Conservation (phyloP, 2,888 invertebrate species). For the Drosophila buzzatii region DNA sequence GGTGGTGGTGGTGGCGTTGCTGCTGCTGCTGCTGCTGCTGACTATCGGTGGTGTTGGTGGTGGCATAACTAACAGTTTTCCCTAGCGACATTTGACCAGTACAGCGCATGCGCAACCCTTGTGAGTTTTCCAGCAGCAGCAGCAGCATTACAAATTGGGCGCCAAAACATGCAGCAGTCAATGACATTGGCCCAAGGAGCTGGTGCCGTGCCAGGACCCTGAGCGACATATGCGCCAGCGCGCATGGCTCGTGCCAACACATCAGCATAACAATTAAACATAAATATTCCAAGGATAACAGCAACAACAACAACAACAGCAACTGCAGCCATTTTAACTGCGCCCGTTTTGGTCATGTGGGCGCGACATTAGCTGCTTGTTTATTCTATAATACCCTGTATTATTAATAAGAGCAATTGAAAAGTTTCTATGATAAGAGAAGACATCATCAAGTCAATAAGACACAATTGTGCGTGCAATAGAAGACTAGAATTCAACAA, state of each 20-base stretch:
- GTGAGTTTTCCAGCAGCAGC: conserved; percentile 62
- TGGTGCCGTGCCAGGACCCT: conserved; percentile 16
- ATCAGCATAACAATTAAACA: conserved; percentile 76
- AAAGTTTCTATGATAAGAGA: background rate
- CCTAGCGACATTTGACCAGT: conserved; percentile 51
- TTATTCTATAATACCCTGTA: conserved; percentile 34
- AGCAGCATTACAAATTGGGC: conserved; percentile 54
- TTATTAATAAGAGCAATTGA: conserved; percentile 6
- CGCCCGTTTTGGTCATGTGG: conserved; percentile 58
- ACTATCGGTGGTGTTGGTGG: conserved; percentile 32
- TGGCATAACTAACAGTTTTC: conserved; percentile 74
- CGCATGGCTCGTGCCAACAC: conserved; percentile 67
- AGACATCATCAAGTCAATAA: background rate
- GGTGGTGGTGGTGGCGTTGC: conserved; percentile 12
- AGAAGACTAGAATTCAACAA: too few relatives aligned
- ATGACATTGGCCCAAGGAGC: conserved; percentile 56
- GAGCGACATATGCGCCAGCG: conserved; percentile 64
- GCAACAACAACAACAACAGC: conserved; percentile 29
- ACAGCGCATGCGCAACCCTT: conserved; percentile 57
- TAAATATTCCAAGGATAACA: conserved; percentile 69
- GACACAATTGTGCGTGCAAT: too few relatives aligned
- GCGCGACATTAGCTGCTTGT: conserved; percentile 51
- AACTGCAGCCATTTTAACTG: conserved; percentile 24
- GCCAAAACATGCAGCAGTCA: conserved; percentile 71
- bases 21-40: background rate